Conservation (phyloP, 2,888 invertebrate genomes). For the Caenorhabditis sp. region DNA sequence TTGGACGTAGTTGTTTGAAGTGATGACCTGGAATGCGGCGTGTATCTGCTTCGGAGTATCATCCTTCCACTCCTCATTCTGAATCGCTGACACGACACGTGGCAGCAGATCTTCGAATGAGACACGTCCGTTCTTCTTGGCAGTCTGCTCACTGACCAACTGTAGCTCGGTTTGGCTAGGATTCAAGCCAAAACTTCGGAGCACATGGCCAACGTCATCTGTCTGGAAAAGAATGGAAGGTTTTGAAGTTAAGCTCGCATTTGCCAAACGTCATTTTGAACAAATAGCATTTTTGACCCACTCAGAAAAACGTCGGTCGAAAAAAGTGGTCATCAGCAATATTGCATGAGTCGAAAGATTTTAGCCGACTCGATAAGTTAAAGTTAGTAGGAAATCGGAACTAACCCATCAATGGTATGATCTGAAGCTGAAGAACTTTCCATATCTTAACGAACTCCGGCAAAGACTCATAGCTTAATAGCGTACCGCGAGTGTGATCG, state of each 20-base stretch:
- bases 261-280: no score
- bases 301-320: no score
- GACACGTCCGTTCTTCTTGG: constrained; percentile 50
- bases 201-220: constrained; percentile 63
- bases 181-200: constrained; percentile 67
- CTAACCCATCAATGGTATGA: no score
- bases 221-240: constrained; percentile 18
- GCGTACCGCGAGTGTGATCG: no score
- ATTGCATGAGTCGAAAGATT: no score
- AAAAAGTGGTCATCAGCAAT: no score
- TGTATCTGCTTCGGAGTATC: constrained; percentile 59
- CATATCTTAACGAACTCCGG: no score
- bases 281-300: no score
- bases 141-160: constrained; percentile 54
- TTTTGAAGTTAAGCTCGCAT: neutral
- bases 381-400: no score
- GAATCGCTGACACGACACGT: constrained; percentile 66
- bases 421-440: no score
- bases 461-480: no score
- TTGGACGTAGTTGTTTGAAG: constrained; percentile 63
- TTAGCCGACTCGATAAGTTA: no score
- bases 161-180: constrained; percentile 65
- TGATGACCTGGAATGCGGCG: constrained; percentile 65
- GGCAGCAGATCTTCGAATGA: constrained; percentile 66
- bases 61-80: constrained; percentile 67